A percentile compares a stretch with the other conserved stretches of the same genome.
Evolutionary conservation across 1,140 invertebrate species (phyloP).

Genomic region (Nebria ingens): DNA sequence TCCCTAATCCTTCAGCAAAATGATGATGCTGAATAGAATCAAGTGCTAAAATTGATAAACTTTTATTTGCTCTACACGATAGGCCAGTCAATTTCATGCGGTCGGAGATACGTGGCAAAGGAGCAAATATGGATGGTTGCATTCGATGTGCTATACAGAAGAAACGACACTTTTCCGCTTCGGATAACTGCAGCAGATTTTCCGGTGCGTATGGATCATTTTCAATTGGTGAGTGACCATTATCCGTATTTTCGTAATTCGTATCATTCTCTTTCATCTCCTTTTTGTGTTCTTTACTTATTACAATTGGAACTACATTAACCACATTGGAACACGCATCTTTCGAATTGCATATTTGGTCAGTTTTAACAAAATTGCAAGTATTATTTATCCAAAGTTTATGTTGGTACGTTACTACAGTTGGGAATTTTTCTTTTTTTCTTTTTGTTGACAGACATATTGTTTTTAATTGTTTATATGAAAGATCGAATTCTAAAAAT

Average conservation of each 20-base stretch:
- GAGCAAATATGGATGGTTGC: slow-evolving; percentile 24
- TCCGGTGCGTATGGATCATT: slow-evolving; percentile 44
- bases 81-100: slow-evolving; percentile 29
- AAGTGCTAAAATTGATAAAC: slow-evolving; percentile 56
- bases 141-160: slow-evolving; percentile 34
- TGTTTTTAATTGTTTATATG: slow-evolving; percentile 8
- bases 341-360: slow-evolving; percentile 4
- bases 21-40: slow-evolving; percentile 58
- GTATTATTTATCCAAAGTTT: slow-evolving; percentile 12
- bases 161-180: slow-evolving; percentile 33
- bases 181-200: slow-evolving; percentile 34
- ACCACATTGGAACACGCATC: slow-evolving; percentile 4
- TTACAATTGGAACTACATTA: not conserved
- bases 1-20: slow-evolving; percentile 61
- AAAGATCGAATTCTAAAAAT: slow-evolving; percentile 15
- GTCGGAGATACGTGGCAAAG: not conserved
- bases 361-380: not conserved
- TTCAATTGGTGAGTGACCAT: slow-evolving; percentile 29
- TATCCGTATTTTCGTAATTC: not conserved
- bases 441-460: not conserved
- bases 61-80: slow-evolving; percentile 51
- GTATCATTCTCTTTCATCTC: slow-evolving; percentile 10
- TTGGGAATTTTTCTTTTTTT: slow-evolving; percentile 7
- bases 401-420: slow-evolving; percentile 8
- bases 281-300: not conserved